phyloP scores from a whole-genome alignment of 2,797 vertebrate species.

The Mergus octosetaceus region DNA sequence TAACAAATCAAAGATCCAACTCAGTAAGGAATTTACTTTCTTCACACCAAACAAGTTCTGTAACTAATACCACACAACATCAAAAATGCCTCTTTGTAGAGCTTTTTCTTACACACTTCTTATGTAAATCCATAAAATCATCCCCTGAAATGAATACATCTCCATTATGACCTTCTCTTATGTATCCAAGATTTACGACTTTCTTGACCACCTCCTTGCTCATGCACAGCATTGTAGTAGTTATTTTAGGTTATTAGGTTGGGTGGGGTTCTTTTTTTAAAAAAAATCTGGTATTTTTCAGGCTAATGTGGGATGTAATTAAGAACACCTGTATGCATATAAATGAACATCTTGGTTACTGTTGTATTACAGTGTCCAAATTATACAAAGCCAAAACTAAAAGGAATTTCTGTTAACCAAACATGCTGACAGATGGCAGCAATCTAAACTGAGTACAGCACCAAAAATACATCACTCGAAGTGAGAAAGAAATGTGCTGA shows the following conservation, averaged over 20 bases:
- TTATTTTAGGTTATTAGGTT: background rate
- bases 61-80: background rate
- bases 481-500: background rate
- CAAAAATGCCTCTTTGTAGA: background rate
- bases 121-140: background rate
- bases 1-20: background rate
- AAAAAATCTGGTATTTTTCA: background rate
- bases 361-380: background rate
- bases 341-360: background rate
- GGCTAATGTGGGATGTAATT: background rate
- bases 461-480: slow-evolving; percentile 5
- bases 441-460: slow-evolving; percentile 18
- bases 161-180: background rate
- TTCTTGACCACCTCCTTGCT: background rate
- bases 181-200: background rate
- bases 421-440: slow-evolving; percentile 4
- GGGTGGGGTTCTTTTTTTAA: background rate
- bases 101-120: background rate
- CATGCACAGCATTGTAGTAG: fast-evolving
- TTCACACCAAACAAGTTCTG: background rate
- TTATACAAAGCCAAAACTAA: background rate
- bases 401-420: background rate
- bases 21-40: background rate
- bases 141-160: background rate
- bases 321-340: fast-evolving